Conservation (phyloP, 2,113 vertebrate species). For the Hippocampus abdominalis region DNA sequence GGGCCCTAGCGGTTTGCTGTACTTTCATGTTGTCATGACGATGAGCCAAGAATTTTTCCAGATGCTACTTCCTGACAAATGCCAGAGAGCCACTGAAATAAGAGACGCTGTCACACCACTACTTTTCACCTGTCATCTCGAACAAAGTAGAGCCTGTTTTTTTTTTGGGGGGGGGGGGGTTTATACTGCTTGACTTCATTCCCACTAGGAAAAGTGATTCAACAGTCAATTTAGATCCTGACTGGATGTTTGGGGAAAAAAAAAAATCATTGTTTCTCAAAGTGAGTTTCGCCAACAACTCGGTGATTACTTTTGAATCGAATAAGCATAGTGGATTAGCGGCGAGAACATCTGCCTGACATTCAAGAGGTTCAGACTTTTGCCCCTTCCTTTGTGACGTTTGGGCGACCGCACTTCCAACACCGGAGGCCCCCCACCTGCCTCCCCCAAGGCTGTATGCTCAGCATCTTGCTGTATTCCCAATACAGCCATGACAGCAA, state of each 20-base stretch:
- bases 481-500: not conserved
- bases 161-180: too few relatives aligned
- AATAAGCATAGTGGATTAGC: not conserved
- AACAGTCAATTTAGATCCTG: not conserved
- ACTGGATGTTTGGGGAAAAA: not conserved
- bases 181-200: too few relatives aligned
- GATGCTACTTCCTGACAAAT: not conserved
- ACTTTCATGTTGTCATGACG: too few relatives aligned
- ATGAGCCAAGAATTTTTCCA: too few relatives aligned
- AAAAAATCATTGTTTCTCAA: not conserved
- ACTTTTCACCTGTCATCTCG: not conserved
- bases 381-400: not conserved
- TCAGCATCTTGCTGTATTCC: not conserved
- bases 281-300: not conserved
- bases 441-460: not conserved
- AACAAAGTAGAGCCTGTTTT: too few relatives aligned
- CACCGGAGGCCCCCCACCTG: not conserved
- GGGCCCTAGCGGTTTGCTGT: too few relatives aligned
- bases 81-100: too few relatives aligned
- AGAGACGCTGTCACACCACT: not conserved
- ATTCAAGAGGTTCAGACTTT: not conserved
- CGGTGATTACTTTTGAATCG: not conserved
- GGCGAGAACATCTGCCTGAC: not conserved
- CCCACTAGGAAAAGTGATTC: not conserved
- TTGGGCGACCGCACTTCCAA: not conserved